These are phyloP conservation scores for Cariama cristata DNA, from an alignment of 2,113 vertebrate species.

Conservation along the genomic window DNA sequence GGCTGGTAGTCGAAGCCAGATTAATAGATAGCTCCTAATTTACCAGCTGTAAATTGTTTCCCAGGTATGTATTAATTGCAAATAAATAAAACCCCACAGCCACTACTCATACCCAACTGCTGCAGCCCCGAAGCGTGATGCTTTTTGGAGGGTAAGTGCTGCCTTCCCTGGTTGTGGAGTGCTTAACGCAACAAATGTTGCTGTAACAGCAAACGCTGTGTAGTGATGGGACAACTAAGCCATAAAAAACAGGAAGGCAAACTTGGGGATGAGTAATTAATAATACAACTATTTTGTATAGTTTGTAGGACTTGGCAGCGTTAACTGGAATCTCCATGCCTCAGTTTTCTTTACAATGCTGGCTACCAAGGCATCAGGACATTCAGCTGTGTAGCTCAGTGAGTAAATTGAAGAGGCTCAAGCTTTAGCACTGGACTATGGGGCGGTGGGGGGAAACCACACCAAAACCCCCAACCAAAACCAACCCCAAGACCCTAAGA, in stretches of 20 bases:
- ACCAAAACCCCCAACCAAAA: not conserved
- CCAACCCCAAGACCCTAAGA: not conserved
- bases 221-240: fast-evolving
- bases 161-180: not conserved
- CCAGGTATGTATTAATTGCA: not conserved
- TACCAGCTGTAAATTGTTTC: not conserved
- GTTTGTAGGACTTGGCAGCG: too few species aligned
- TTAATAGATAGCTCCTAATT: not conserved
- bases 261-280: not conserved
- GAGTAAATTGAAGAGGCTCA: not conserved
- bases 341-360: not conserved
- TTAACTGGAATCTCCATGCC: fast-evolving
- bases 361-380: not conserved
- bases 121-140: fast-evolving
- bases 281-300: fast-evolving
- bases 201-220: fast-evolving
- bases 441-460: fast-evolving
- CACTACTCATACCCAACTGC: fast-evolving
- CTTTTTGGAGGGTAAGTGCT: not conserved
- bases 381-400: not conserved
- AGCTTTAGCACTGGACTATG: not conserved
- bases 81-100: not conserved
- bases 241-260: fast-evolving
- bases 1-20: fast-evolving
- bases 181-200: fast-evolving